Evolutionary conservation across 2,797 vertebrate genomes (phyloP).

Genomic region (Acipenser oxyrinchus): DNA sequence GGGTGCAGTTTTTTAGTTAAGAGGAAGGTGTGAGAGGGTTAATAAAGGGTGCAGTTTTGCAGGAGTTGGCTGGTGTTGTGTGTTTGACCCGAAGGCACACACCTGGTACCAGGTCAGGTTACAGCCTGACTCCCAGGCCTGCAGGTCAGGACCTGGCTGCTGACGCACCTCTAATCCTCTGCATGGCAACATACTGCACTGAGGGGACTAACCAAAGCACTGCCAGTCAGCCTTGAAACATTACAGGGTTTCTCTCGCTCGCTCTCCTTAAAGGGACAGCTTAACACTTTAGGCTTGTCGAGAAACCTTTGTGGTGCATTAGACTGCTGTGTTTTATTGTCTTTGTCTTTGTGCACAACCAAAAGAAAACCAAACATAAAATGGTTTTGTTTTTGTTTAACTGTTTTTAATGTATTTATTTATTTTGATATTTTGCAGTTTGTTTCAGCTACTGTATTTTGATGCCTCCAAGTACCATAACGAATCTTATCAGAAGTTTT

Average conservation of each 20-base stretch:
- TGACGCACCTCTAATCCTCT: constrained; percentile 69
- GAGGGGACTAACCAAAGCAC: constrained; percentile 44
- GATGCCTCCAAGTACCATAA: constrained; percentile 25
- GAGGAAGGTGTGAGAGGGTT: too few species aligned
- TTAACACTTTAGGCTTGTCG: constrained; percentile 59
- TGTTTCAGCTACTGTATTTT: neutral
- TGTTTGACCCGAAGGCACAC: constrained; percentile 87
- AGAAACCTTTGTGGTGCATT: constrained; percentile 55
- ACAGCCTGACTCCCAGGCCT: constrained; percentile 69
- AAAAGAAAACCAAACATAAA: constrained; percentile 20
- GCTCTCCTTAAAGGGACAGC: constrained; percentile 46
- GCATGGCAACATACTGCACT: constrained; percentile 67
- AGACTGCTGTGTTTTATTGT: constrained; percentile 58
- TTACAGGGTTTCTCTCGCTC: constrained; percentile 32
- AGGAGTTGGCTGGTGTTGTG: constrained; percentile 54
- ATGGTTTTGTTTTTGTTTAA: constrained; percentile 27
- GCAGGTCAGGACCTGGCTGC: constrained; percentile 80
- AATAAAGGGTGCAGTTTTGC: constrained; percentile 37
- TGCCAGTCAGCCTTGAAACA: constrained; percentile 44
- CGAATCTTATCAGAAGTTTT: constrained; percentile 32
- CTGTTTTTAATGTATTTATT: constrained; percentile 18
- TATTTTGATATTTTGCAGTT: neutral
- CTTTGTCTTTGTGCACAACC: constrained; percentile 41
- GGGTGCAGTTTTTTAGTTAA: too few species aligned
- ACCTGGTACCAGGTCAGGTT: constrained; percentile 92